These are phyloP conservation scores for Lepidurus apus DNA, from an alignment of 1,140 invertebrate genomes.

Conservation along the genomic window DNA sequence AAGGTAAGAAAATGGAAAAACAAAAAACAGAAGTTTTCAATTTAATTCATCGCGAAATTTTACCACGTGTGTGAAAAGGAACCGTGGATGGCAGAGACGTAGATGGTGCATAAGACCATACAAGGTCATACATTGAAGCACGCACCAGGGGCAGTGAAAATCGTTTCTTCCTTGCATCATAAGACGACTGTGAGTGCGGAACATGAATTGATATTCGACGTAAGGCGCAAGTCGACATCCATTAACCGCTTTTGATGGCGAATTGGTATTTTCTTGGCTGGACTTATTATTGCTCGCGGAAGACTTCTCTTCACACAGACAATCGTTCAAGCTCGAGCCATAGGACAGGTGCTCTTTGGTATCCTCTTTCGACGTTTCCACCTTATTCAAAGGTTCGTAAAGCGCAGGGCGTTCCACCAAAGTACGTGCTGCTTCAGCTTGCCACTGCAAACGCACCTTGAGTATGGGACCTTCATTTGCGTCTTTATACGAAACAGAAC, in stretches of 20 bases:
- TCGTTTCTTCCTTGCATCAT: constrained; percentile 90
- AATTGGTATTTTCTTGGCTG: constrained; percentile 8
- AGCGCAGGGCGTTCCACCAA: not conserved
- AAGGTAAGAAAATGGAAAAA: not conserved
- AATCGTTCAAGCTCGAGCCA: not conserved
- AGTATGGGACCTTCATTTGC: constrained; percentile 63
- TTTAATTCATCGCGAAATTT: constrained; percentile 41
- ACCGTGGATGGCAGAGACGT: constrained; percentile 86
- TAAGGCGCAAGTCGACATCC: constrained; percentile 45
- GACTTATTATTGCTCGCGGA: constrained; percentile 35
- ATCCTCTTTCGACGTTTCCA: not conserved
- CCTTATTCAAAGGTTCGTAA: not conserved
- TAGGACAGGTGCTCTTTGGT: not conserved
- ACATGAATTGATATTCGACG: constrained; percentile 92
- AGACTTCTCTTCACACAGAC: constrained; percentile 33
- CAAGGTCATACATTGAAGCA: constrained; percentile 75
- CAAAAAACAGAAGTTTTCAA: not conserved
- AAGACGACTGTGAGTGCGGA: constrained; percentile 89
- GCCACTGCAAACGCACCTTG: constrained; percentile 78
- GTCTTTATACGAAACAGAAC: constrained; percentile 25
- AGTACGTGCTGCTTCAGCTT: constrained; percentile 38
- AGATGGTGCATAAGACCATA: constrained; percentile 89
- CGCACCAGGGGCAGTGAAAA: constrained; percentile 91
- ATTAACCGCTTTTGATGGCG: constrained; percentile 30
- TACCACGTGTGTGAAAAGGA: constrained; percentile 86